phyloP scores from a whole-genome alignment of 2,888 invertebrate genomes.

The Andrena haemorrhoa region DNA sequence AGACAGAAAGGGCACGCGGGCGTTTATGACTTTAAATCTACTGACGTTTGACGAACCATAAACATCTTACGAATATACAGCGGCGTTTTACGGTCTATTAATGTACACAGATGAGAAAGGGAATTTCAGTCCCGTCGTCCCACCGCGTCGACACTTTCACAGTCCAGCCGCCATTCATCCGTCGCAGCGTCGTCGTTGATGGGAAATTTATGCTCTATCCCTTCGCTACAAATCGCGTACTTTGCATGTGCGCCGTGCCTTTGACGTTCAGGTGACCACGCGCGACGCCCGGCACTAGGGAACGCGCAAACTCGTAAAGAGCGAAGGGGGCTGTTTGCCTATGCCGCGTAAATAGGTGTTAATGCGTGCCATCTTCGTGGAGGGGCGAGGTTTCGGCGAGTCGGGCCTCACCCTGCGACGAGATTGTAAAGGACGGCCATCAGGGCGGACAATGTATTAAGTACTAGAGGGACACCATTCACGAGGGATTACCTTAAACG shows the following conservation, averaged over 20 bases:
- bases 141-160: not conserved
- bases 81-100: conserved; percentile 42
- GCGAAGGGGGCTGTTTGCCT: conserved; percentile 48
- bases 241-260: not conserved
- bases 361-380: conserved; percentile 79
- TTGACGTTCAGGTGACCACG: not conserved
- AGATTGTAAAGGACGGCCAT: conserved; percentile 81
- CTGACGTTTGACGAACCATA: conserved; percentile 48
- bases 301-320: not conserved
- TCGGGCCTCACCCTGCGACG: conserved; percentile 74
- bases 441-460: conserved; percentile 82
- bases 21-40: conserved; percentile 60
- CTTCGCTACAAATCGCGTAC: conserved; percentile 1
- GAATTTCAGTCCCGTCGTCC: conserved; percentile 10
- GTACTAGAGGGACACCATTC: conserved; percentile 82
- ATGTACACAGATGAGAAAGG: conserved; percentile 25
- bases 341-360: conserved; percentile 81
- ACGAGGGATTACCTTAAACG: conserved; percentile 84
- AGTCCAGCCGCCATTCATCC: not conserved
- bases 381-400: conserved; percentile 57
- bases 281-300: not conserved
- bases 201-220: conserved; percentile 10
- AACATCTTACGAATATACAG: conserved; percentile 21
- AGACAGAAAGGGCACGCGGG: conserved; percentile 12
- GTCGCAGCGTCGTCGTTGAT: conserved; percentile 22